Percentiles rank a stretch among this genome's conserved stretches.
Conservation (phyloP, 2,113 vertebrate species). For the Tautogolabrus adspersus region DNA sequence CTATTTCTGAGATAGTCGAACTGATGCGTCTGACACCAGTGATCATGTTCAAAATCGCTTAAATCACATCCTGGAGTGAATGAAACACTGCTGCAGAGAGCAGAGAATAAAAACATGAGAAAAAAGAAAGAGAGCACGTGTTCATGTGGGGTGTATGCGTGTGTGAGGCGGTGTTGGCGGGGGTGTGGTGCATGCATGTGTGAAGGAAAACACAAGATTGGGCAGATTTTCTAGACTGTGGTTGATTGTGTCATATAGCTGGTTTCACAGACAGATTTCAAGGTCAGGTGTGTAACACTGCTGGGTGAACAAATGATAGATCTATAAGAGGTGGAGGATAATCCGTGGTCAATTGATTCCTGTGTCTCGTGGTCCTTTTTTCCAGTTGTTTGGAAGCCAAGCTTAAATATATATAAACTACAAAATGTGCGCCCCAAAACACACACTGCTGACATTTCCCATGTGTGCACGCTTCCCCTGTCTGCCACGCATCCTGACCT, state of each 20-base stretch:
- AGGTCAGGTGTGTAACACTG: conserved; percentile 24
- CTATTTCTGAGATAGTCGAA: conserved; percentile 28
- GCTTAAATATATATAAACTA: neutral
- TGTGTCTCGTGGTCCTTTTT: neutral
- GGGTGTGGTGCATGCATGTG: too few relatives aligned
- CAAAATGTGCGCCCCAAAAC: neutral
- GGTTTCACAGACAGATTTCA: conserved; percentile 18
- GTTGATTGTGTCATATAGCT: neutral
- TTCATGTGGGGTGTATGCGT: neutral
- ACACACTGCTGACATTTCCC: neutral
- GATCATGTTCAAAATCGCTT: conserved; percentile 4
- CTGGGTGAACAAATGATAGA: conserved; percentile 21
- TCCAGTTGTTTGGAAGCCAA: neutral
- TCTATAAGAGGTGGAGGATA: conserved; percentile 5
- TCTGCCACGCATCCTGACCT: conserved; percentile 29
- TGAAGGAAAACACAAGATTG: too few relatives aligned
- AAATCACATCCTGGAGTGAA: conserved; percentile 6
- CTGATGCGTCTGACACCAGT: conserved; percentile 5
- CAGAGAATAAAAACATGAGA: neutral
- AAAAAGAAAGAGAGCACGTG: too few relatives aligned
- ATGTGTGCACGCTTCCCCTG: neutral
- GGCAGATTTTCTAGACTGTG: too few relatives aligned
- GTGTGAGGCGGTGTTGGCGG: neutral
- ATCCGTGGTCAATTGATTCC: conserved; percentile 17
- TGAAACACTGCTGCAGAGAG: neutral